Conservation (phyloP, 1,140 invertebrate genomes). For the Drosophila pseudoananassae region DNA sequence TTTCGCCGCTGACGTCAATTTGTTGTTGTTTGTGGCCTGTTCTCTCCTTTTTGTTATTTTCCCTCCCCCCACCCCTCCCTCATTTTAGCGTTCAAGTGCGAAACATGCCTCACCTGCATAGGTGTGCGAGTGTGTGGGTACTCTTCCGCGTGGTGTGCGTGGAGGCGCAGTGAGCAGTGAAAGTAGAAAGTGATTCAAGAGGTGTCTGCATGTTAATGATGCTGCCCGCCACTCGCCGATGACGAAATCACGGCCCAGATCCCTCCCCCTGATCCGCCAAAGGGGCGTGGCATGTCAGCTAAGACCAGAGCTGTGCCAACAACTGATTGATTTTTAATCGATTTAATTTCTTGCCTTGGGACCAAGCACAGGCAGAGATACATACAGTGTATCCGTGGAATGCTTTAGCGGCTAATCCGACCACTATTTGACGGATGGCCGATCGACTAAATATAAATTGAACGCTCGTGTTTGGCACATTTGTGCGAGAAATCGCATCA, state of each 20-base stretch:
- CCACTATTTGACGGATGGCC: slow-evolving; percentile 65
- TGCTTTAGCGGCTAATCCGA: slow-evolving; percentile 19
- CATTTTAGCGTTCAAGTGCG: slow-evolving; percentile 24
- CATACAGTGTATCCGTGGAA: background rate
- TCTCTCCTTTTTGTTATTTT: background rate
- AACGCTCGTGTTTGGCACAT: slow-evolving; percentile 78
- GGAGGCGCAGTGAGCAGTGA: slow-evolving; percentile 46
- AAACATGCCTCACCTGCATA: slow-evolving; percentile 11
- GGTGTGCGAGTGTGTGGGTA: slow-evolving; percentile 1
- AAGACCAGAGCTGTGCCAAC: background rate
- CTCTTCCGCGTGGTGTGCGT: background rate
- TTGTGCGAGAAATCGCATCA: slow-evolving; percentile 77
- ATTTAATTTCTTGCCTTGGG: slow-evolving; percentile 25
- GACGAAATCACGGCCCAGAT: slow-evolving; percentile 36
- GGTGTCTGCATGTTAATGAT: slow-evolving; percentile 40
- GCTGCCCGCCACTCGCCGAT: slow-evolving; percentile 29
- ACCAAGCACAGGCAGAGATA: too few relatives aligned
- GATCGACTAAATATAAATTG: slow-evolving; percentile 77
- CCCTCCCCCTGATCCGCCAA: background rate
- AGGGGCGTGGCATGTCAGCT: too few relatives aligned
- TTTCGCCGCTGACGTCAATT: slow-evolving; percentile 40
- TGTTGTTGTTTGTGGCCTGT: slow-evolving; percentile 3
- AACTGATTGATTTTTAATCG: slow-evolving; percentile 38
- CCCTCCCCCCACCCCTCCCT: too few relatives aligned
- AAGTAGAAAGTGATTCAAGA: slow-evolving; percentile 70